Evolutionary conservation across 2,797 vertebrate genomes (phyloP).

Genomic region (Sandelia bainsii): DNA sequence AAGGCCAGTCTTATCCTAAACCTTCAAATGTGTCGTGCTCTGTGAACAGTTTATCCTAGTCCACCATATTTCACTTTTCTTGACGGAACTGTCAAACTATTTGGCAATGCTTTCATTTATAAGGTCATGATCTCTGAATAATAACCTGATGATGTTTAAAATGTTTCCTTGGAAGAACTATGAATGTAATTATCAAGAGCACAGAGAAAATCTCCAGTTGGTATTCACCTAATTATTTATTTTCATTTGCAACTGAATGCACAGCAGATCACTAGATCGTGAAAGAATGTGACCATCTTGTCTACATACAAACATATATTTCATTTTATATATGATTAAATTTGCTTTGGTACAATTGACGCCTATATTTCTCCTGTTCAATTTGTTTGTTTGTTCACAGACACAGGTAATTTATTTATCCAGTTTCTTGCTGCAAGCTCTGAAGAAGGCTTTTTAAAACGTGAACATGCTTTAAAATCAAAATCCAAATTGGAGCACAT

Average conservation of each 20-base stretch:
- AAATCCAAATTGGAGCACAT: no score
- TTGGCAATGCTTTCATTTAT: neutral
- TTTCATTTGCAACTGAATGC: no score
- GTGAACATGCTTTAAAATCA: neutral
- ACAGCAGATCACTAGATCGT: neutral
- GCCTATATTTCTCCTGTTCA: no score
- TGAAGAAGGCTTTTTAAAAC: neutral
- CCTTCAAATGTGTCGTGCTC: neutral
- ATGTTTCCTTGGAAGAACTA: neutral
- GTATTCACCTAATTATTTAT: neutral
- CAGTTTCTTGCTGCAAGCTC: neutral
- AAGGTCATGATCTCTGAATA: neutral
- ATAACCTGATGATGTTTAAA: neutral
- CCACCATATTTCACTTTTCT: neutral
- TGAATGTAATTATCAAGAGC: neutral
- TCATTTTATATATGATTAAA: neutral
- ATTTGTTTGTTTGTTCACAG: neutral
- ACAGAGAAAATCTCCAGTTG: neutral
- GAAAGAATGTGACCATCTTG: neutral
- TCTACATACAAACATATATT: neutral
- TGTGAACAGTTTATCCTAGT: neutral
- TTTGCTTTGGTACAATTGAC: no score
- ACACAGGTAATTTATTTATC: neutral
- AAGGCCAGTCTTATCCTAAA: slow-evolving; percentile 15
- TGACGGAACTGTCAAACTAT: neutral